Base-by-base conservation (phyloP, 2,888 invertebrate genomes). In the Drosophila villosipedis region DNA sequence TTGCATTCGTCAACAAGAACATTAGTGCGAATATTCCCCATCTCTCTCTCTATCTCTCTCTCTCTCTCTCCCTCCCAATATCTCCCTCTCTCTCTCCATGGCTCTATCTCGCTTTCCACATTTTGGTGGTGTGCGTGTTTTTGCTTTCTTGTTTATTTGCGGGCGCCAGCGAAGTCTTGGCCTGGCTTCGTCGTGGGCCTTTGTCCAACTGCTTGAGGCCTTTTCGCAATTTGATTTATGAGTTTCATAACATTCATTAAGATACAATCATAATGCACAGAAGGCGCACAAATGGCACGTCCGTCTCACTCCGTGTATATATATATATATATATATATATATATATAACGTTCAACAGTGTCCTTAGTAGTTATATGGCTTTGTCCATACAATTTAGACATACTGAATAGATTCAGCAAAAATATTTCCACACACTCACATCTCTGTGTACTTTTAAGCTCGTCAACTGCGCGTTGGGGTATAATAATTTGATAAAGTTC, bases 191-290 rank as follows among this genome's bases (percentile, higher is more conserved):
- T 83, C 57, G 64, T 67, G 47, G 28, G 71, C 68, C 62, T 82
- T 80, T 89, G 84, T 89, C 74, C 73, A 78, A 85, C 68, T 82
- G 84, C 86, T 77, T 76, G 78, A 70, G 89, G 83, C 89, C 70
- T 74, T 91, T 83, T 75, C 73, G 76, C 86, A 89, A 91, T 88
- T 90, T 91, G 90, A 90, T 90, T 91, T 91, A 90, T 91, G 83
- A 82, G 71, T 82, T 88, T 89, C 84, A 86, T 82, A 89, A 88
- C 83, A 84, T 90, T 90, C 91, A 90, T 90, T 91, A 90, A 91
- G 90, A 91, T 90, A 82, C 80, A 91, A 90, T 90, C 91, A 84
- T 80, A 82, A 80, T 75, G 75, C 84, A 86, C 75, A 84, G 83
- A 87, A 84, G 71, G 79, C 83, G 59, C 81, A 83, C 73, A 79